These are phyloP conservation scores for Geodia barretti DNA, from an alignment of 37 sponge, comb jelly and placozoan species.

Conservation along the genomic window DNA sequence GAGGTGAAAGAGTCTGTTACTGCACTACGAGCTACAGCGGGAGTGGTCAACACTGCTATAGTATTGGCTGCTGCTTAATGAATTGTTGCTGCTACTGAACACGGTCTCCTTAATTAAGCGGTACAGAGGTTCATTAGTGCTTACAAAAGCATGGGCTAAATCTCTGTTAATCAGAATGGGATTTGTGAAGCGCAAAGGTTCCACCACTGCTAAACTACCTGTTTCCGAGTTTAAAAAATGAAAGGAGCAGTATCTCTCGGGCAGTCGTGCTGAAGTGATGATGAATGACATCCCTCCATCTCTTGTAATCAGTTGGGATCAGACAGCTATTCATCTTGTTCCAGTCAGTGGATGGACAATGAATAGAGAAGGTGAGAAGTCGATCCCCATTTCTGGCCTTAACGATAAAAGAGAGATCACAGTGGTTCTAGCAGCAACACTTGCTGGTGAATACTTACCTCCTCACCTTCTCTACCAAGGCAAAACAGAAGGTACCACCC, in stretches of 20 bases:
- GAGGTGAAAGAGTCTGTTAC: too few relatives aligned
- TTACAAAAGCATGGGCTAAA: constrained; percentile 52
- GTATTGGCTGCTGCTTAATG: constrained; percentile 66
- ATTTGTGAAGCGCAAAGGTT: constrained; percentile 52
- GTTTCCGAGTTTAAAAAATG: constrained; percentile 26
- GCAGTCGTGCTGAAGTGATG: constrained; percentile 5
- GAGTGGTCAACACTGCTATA: constrained; percentile 29
- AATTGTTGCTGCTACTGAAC: constrained; percentile 26
- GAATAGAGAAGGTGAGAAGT: constrained; percentile 11
- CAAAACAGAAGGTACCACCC: too few relatives aligned
- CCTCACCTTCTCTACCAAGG: constrained; percentile 44
- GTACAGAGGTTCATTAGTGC: constrained; percentile 40
- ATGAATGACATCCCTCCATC: constrained; percentile 20
- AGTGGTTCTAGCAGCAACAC: constrained; percentile 17
- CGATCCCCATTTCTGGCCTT: constrained; percentile 1
- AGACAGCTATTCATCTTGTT: constrained; percentile 23
- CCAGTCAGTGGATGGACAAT: constrained; percentile 33
- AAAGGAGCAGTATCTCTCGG: too few relatives aligned
- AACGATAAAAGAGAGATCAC: constrained; percentile 31
- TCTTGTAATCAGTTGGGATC: constrained; percentile 40
- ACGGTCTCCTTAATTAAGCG: constrained; percentile 3
- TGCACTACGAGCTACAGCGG: too few relatives aligned
- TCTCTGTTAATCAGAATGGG: constrained; percentile 43
- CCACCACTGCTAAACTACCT: constrained; percentile 22
- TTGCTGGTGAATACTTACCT: constrained; percentile 19